Base-by-base conservation (phyloP, 2,113 vertebrate genomes). In the Pelmatolapia mariae region DNA sequence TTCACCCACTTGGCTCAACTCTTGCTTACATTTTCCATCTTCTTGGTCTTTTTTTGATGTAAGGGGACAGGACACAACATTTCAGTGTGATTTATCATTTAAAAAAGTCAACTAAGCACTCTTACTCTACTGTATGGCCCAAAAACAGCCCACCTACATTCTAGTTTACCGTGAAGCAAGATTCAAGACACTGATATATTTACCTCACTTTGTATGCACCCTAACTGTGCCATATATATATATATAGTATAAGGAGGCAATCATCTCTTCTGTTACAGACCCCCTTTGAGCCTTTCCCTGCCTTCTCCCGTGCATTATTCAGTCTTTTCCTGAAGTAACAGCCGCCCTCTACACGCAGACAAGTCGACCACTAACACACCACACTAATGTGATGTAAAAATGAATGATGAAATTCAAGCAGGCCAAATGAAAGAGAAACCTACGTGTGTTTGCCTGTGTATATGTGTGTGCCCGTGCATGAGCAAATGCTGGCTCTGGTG, bases 321-420 rank as follows among this genome's bases (percentile, higher is more conserved):
- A 95, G 92, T 93, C 90, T 90, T 87, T 86, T 96, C 88, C 93
- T 91, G 91, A 94, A 95, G 94, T 89, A 94, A 93, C 92, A 93
- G 88, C 93, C 45, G 50, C 86, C 89, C 88, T 94, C 92, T 83
- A 92, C 93, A 88, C 16, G 87, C 87, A 92, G 91, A 94, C 90
- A 89, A 85, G 89, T 89, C 93, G 87, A 94, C 91, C 89, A 88
- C 92, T 90, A 92, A 94, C 92, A 93, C 89, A 45, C 93, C 88
- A 92, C 93, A 84, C 93, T 95, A 96, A 95, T 94, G 93, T 94
- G 93, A 96, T 95, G 95, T 94, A 94, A 95, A 96, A 96, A 93
- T 92, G 93, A 95, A 96, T 96, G 96, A 97, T 97, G 96, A 96
- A 97, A 96, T 96, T 96, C 92, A 91, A 94, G 93, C 86, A 94